Evolutionary conservation across 53 echinoderm and acorn worm genomes (phyloP).

Genomic region (Paracentrotus lividus): DNA sequence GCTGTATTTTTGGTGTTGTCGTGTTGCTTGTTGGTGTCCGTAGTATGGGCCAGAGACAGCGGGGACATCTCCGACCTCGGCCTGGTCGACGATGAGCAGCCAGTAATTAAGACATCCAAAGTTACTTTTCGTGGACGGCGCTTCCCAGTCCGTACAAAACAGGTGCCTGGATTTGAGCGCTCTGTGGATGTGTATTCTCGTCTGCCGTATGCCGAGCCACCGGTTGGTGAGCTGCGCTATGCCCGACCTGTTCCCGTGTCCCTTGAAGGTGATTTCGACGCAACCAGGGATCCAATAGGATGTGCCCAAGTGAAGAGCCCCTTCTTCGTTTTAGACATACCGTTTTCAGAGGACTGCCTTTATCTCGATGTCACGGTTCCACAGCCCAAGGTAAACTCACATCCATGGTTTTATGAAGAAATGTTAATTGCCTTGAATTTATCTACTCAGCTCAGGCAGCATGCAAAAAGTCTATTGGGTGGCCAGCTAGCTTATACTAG

Average conservation of each 20-base stretch:
- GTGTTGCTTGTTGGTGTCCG: too few species aligned
- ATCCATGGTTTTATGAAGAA: too few species aligned
- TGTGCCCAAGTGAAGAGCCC: neutral
- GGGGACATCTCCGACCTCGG: neutral
- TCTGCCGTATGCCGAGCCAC: slow-evolving; percentile 57
- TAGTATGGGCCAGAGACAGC: too few species aligned
- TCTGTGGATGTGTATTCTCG: neutral
- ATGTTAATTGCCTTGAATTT: too few species aligned
- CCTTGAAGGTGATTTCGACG: slow-evolving; percentile 38
- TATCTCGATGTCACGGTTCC: slow-evolving; percentile 45
- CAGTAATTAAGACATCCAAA: neutral
- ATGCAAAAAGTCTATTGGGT: too few species aligned
- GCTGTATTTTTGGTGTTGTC: too few species aligned
- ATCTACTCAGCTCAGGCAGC: too few species aligned
- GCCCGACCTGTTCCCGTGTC: slow-evolving; percentile 30
- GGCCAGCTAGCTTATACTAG: too few species aligned
- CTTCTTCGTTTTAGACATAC: neutral
- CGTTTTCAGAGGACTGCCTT: slow-evolving; percentile 39
- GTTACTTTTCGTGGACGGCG: neutral
- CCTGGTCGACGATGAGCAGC: neutral
- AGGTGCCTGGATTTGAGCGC: neutral
- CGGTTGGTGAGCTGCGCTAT: slow-evolving; percentile 52
- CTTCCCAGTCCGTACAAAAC: neutral
- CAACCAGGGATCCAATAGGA: neutral
- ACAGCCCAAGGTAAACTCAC: slow-evolving; percentile 49